Evolutionary conservation across 2,113 vertebrate species (phyloP), one percentile per base, ranked within the genome.

Genomic region (Odontesthes bonariensis): DNA sequence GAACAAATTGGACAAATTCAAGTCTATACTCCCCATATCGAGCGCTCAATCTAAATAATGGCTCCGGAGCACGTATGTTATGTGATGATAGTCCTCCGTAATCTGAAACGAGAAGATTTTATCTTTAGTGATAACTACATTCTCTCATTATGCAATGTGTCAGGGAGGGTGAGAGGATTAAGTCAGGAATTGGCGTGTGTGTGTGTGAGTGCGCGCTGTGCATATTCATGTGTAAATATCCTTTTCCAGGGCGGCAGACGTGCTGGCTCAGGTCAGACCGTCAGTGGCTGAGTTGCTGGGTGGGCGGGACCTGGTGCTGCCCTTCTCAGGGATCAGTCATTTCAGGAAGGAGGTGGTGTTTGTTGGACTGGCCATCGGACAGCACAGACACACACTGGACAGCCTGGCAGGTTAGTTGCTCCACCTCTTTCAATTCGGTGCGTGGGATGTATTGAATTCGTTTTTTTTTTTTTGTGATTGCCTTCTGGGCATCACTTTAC

Each of bases 301-400:
- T 86, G 96, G 95, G 91, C 92, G 84, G 88, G 87, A 73, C 0
- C 85, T 98, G 88, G 73, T 92, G 85, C 92, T 99, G 77, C 94
- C 95, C 71, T 98, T 99, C 93, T 91, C 91, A 62, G 97, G 97
- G 57, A 89, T 96, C 46, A 91, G 92, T 86, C 95, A 96, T 83
- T 99, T 98, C 82, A 91, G 71, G 89, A 94, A 95, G 93, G 95
- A 98, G 92, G 94, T 99, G 93, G 96, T 92, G 82, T 99, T 97
- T 92, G 95, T 96, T 73, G 94, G 93, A 75, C 78, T 99, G 84
- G 81, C 85, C 40, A 93, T 94, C 12, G 95, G 95, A 75, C 93
- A 94, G 38, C 94, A 96, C 67, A 52, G 90, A 79, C 3, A 70
- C 40, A 73, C 75, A 0, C 95, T 99, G 83, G 87, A 63, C 6